These are phyloP conservation scores for Orthosia gothica DNA, from an alignment of 2,888 invertebrate genomes.

Conservation along the genomic window DNA sequence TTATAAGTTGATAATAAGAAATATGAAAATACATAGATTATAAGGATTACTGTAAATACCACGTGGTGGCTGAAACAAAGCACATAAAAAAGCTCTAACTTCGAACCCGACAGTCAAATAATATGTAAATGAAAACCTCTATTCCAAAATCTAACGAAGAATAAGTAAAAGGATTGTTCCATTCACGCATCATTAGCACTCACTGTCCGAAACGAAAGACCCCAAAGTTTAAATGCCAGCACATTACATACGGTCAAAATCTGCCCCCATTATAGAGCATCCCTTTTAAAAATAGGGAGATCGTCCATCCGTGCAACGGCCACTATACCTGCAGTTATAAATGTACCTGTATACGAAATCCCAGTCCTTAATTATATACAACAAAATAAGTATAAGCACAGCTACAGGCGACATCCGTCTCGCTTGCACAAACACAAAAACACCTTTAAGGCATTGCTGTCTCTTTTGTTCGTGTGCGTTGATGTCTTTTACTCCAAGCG, in stretches of 20 bases:
- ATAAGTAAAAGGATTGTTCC: conserved; percentile 79
- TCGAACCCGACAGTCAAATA: conserved; percentile 2
- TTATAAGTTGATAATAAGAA: no score
- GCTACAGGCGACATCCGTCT: conserved; percentile 81
- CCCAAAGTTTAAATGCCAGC: conserved; percentile 79
- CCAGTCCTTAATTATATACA: conserved; percentile 84
- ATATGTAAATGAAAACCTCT: conserved; percentile 41
- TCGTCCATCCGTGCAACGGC: conserved; percentile 87
- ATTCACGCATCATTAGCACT: conserved; percentile 86
- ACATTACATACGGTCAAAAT: conserved; percentile 80
- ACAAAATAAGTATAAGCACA: conserved; percentile 83
- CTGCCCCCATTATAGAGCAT: conserved; percentile 81
- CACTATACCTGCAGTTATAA: conserved; percentile 82
- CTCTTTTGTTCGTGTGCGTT: conserved; percentile 84
- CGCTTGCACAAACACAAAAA: conserved; percentile 80
- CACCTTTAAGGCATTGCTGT: conserved; percentile 69
- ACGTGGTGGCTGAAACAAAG: background rate
- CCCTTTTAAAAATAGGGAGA: conserved; percentile 86
- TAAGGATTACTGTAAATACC: background rate
- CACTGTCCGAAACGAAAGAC: conserved; percentile 84
- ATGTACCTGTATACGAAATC: conserved; percentile 83
- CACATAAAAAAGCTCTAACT: background rate
- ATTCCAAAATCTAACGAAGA: conserved; percentile 60
- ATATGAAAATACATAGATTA: no score
- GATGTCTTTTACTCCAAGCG: conserved; percentile 88